Conservation (phyloP, 2,113 vertebrate genomes). For the Tympanuchus pallidicinctus region DNA sequence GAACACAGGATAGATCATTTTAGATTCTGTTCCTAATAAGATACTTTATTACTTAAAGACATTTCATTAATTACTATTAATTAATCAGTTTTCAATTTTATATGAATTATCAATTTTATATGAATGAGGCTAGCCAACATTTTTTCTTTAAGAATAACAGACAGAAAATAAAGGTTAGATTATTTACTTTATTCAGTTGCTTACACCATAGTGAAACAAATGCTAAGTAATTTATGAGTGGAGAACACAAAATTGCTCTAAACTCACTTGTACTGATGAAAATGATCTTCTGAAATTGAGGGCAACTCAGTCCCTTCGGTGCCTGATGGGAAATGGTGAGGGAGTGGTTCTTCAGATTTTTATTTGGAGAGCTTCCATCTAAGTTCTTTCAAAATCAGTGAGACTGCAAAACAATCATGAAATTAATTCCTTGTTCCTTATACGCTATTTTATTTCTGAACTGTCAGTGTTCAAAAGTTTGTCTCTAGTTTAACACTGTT, state of each 20-base stretch:
- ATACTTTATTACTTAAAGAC: not conserved
- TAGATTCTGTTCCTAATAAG: not conserved
- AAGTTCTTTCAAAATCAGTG: conserved; percentile 18
- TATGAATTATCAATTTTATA: not conserved
- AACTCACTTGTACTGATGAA: not conserved
- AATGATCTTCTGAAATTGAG: not conserved
- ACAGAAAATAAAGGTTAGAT: not conserved
- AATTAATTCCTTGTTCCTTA: not conserved
- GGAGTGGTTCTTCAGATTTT: not conserved
- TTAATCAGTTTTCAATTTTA: not conserved
- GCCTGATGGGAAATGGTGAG: not conserved
- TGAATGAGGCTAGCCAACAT: not conserved
- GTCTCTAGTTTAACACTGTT: not conserved
- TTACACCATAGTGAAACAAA: not conserved
- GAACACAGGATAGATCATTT: not conserved
- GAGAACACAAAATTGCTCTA: not conserved
- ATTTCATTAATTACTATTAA: not conserved
- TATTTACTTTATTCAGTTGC: not conserved
- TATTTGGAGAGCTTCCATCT: not conserved
- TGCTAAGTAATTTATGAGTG: not conserved
- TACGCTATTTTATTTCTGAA: not conserved
- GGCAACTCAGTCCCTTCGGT: not conserved
- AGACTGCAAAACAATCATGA: not conserved
- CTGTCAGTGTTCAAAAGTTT: not conserved
- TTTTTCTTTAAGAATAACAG: not conserved